Conservation (phyloP, 2,113 vertebrate species). For the Oreochromis tanganicae region DNA sequence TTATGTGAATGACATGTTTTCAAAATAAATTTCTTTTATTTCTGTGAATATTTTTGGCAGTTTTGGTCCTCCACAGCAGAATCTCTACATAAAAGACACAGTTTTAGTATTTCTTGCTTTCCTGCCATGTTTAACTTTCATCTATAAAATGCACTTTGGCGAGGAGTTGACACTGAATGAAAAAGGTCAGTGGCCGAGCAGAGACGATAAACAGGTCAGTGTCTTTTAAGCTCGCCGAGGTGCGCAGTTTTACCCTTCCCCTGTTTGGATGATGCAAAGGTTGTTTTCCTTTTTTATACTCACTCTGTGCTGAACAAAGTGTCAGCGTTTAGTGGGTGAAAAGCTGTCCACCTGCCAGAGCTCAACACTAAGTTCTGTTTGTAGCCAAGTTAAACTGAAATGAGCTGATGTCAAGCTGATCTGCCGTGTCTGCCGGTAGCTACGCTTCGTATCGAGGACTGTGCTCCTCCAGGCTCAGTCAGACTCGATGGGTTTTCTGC, state of each 20-base stretch:
- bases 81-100: not conserved
- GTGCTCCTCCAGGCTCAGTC: fast-evolving
- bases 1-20: not conserved
- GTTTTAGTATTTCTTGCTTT: not conserved
- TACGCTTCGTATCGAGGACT: fast-evolving
- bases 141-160: not conserved
- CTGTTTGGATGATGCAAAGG: not conserved
- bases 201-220: not conserved
- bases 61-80: not conserved
- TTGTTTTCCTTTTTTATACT: not conserved
- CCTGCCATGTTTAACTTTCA: not conserved
- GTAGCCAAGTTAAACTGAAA: not conserved
- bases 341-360: not conserved
- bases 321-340: not conserved
- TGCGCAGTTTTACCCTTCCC: not conserved
- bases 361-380: too few species aligned
- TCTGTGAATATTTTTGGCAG: not conserved
- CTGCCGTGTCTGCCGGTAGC: not conserved
- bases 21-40: not conserved
- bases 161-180: not conserved
- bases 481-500: not conserved
- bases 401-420: not conserved
- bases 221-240: not conserved
- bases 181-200: not conserved
- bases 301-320: not conserved